Conservation (phyloP, 23 tunicate species). For the Ascidia mentula region DNA sequence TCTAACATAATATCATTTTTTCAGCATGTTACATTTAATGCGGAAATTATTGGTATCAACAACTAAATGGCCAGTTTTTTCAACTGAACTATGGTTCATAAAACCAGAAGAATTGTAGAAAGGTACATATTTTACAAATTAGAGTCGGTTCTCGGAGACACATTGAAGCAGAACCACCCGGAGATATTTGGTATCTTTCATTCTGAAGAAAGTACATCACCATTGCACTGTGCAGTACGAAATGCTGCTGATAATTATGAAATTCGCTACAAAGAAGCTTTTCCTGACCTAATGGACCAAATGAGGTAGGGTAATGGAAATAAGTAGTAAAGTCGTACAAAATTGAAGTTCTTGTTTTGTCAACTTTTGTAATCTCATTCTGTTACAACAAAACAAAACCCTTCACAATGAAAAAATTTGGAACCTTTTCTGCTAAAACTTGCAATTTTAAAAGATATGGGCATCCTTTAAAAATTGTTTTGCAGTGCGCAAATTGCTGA, state of each 20-base stretch:
- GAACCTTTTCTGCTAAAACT: too few species aligned
- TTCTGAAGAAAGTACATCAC: not conserved
- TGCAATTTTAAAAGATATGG: too few species aligned
- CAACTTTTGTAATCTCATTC: too few species aligned
- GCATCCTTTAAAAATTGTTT: too few species aligned
- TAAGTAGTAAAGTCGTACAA: too few species aligned
- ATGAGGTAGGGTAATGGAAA: conserved; percentile 27
- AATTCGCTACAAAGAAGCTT: conserved; percentile 44
- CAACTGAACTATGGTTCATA: conserved; percentile 55
- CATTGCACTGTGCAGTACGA: conserved; percentile 24
- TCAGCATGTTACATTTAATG: too few species aligned
- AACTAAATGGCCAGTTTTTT: not conserved
- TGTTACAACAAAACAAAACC: too few species aligned
- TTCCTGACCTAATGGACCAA: conserved; percentile 60
- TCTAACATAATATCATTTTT: too few species aligned
- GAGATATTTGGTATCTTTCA: not conserved
- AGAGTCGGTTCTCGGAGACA: not conserved
- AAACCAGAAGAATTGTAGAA: conserved; percentile 76
- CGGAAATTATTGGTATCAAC: not conserved
- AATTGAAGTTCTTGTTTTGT: too few species aligned
- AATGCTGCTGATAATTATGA: conserved; percentile 44
- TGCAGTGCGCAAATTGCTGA: too few species aligned
- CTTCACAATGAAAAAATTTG: too few species aligned
- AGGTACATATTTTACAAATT: conserved; percentile 57
- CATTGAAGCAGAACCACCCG: not conserved